Base-by-base conservation (phyloP, 1,140 invertebrate genomes). In the Drosophila nannoptera region DNA sequence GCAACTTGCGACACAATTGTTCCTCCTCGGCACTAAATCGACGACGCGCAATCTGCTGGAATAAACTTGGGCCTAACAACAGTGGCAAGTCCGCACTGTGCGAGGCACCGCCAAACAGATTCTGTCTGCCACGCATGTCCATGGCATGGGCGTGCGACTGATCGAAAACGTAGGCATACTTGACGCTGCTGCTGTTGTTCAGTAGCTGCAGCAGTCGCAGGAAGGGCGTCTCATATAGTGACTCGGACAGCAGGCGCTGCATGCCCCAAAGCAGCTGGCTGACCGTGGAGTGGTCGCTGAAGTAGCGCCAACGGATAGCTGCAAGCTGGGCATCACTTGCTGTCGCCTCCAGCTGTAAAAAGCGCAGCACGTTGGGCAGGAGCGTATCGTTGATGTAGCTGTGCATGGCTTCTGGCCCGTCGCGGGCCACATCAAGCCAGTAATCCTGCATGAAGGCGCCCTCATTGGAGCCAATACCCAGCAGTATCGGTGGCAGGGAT, bases 61-160 rank as follows among this genome's bases (percentile, higher is more conserved):
- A 92, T 6, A 93, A 84, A 11, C 91, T 90, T 31, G 93, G 92
- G 11, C 94, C 94, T 55, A 94, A 90, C 16, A 94, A 78, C 29
- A 93, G 91, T 4, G 94, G 87, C 56, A 94, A 87, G 75, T 94
- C 93, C 0, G 92, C 90, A 31, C 92, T 92, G 75, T 94, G 92
- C 0, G 91, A 90, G 16, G 93, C 92, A 22, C 89, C 88, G 0
- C 88, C 86, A 36, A 90, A 90, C 0, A 87, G 63, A 64, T 90
- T 90, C 8, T 71, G 59, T 7, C 71, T 78, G 46, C 89, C 89
- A 0, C 89, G 67, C 70, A 90, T 81, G 36, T 90, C 89, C 87
- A 90, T 89, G 6, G 88, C 64, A 49, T 89, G 86, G 2, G 78
- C 60, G 38, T 89, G 86, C 5, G 88, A 69, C n/a, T 89, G 83